phyloP scores from a whole-genome alignment of 2,888 invertebrate species.

The Megalurothrips usitatus region DNA sequence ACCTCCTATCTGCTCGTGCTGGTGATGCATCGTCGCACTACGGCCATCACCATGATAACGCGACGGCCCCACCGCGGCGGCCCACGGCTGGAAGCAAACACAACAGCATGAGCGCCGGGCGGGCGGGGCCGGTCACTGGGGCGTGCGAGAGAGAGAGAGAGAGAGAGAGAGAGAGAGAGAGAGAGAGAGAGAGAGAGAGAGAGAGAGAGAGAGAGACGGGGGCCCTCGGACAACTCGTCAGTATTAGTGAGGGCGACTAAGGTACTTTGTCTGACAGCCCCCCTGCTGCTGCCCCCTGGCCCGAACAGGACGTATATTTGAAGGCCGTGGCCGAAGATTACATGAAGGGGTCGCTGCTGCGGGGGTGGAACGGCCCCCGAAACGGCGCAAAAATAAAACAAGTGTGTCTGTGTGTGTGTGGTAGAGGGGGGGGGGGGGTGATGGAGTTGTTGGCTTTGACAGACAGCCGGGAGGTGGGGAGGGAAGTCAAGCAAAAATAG shows the following conservation, averaged over 20 bases:
- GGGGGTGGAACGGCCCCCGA: neutral
- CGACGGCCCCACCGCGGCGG: neutral
- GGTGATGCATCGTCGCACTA: neutral
- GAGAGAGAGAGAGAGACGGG: too few species aligned
- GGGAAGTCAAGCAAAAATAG: neutral
- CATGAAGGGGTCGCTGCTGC: too few species aligned
- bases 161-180: too few species aligned
- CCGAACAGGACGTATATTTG: too few species aligned
- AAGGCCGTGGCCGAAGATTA: too few species aligned
- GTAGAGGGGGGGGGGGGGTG: neutral
- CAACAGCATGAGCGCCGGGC: neutral
- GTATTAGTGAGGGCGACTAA: too few species aligned
- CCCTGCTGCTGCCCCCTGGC: too few species aligned
- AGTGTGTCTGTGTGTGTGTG: neutral
- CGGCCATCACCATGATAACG: neutral
- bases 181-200: too few species aligned
- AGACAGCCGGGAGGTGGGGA: neutral
- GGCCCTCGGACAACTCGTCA: too few species aligned
- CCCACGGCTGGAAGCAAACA: neutral
- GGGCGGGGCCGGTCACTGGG: too few species aligned
- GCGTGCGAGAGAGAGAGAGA: too few species aligned
- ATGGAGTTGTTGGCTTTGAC: neutral
- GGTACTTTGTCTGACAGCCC: too few species aligned
- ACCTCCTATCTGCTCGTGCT: conserved; percentile 22
- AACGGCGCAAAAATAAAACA: conserved; percentile 12